Conservation (phyloP, 2,113 vertebrate species). For the Larimichthys crocea region DNA sequence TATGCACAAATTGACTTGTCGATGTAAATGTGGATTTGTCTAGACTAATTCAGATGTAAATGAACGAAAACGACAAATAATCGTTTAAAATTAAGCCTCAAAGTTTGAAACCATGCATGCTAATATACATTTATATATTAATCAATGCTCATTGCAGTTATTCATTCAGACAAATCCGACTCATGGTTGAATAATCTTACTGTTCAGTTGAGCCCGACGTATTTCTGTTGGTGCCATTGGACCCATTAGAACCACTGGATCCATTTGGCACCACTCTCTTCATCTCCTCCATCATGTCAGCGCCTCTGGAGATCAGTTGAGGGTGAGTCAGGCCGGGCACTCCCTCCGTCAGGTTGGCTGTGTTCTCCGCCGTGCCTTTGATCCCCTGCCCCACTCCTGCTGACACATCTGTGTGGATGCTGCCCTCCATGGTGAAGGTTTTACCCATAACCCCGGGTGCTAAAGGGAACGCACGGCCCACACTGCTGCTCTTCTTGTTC, state of each 20-base stretch:
- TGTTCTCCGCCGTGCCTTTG: conserved; percentile 86
- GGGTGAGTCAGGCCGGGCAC: conserved; percentile 82
- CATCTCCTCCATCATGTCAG: conserved; percentile 87
- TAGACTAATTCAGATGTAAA: background rate
- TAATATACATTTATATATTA: too few relatives aligned
- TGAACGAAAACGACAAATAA: background rate
- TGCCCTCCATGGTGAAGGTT: conserved; percentile 79
- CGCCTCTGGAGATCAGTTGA: conserved; percentile 89
- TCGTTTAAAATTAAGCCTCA: background rate
- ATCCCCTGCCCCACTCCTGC: conserved; percentile 76
- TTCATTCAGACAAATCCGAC: background rate
- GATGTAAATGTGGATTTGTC: conserved; percentile 2
- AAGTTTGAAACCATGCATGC: conserved; percentile 3
- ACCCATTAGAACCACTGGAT: conserved; percentile 81
- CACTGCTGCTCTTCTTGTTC: conserved; percentile 94
- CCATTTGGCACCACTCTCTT: conserved; percentile 86
- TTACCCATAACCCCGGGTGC: conserved; percentile 80
- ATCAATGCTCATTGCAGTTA: background rate
- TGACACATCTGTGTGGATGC: conserved; percentile 84
- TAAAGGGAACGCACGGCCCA: conserved; percentile 88
- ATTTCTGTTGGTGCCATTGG: conserved; percentile 82
- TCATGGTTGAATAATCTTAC: conserved; percentile 76
- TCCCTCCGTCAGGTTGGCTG: conserved; percentile 83
- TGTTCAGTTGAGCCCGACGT: conserved; percentile 87
- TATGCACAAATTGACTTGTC: background rate